Percentiles rank a stretch among this genome's conserved stretches.
Evolutionary conservation across 1,140 invertebrate species (phyloP).

Genomic region (Oncopodura yosiiana): DNA sequence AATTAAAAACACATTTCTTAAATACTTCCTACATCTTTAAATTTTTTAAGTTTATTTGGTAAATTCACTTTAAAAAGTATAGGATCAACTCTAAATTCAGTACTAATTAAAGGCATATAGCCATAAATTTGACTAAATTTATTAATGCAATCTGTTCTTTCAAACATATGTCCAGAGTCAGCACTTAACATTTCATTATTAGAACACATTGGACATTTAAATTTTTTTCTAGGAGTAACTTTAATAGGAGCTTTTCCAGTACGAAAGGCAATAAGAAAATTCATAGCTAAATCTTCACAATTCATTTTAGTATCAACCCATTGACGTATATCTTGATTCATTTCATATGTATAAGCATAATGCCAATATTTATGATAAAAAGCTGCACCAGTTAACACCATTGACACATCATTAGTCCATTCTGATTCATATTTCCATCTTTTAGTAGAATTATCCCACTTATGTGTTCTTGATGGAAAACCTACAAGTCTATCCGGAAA

Average conservation of each 20-base stretch:
- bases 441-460: slow-evolving; percentile 73
- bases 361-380: slow-evolving; percentile 90
- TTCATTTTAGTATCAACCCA: slow-evolving; percentile 90
- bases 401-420: slow-evolving; percentile 88
- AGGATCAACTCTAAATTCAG: slow-evolving; percentile 90
- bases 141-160: slow-evolving; percentile 84
- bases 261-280: slow-evolving; percentile 81
- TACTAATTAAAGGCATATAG: slow-evolving; percentile 72
- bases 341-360: slow-evolving; percentile 71
- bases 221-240: slow-evolving; percentile 94
- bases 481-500: slow-evolving; percentile 86
- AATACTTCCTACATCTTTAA: slow-evolving; percentile 82
- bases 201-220: slow-evolving; percentile 89
- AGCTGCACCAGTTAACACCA: slow-evolving; percentile 86
- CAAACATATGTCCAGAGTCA: slow-evolving; percentile 84
- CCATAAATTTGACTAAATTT: slow-evolving; percentile 73
- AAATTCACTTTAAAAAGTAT: slow-evolving; percentile 73
- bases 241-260: slow-evolving; percentile 90
- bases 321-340: slow-evolving; percentile 65
- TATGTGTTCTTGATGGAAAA: slow-evolving; percentile 79
- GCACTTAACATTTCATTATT: slow-evolving; percentile 90
- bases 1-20: too few species aligned
- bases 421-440: slow-evolving; percentile 87
- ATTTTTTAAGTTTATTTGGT: slow-evolving; percentile 75
- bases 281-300: slow-evolving; percentile 92